phyloP scores from a whole-genome alignment of 2,888 invertebrate genomes.

The Pseudococcus jackbeardsleyi region DNA sequence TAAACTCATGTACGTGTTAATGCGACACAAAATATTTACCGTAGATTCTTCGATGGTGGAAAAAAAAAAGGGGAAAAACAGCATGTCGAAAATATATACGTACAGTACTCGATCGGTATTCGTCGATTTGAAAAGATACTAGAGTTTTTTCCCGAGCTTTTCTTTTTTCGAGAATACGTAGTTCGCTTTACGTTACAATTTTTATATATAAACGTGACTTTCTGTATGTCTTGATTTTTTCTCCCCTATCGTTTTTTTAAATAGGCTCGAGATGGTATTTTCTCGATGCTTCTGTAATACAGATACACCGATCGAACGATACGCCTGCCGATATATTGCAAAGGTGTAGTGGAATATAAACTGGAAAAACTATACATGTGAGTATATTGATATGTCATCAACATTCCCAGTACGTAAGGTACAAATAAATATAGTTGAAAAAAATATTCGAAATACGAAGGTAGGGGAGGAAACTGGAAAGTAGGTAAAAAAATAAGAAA shows the following conservation, averaged over 20 bases:
- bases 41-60: background rate
- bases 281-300: background rate
- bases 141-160: background rate
- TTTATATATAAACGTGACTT: conserved; percentile 13
- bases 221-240: background rate
- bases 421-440: too few species aligned
- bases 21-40: conserved; percentile 42
- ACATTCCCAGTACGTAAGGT: too few species aligned
- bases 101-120: background rate
- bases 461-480: too few species aligned
- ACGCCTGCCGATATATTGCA: background rate
- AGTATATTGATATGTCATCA: too few species aligned
- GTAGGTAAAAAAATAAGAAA: too few species aligned
- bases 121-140: conserved; percentile 44
- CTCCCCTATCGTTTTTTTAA: background rate
- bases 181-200: background rate
- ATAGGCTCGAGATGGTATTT: background rate
- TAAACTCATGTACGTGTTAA: conserved; percentile 42
- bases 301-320: background rate
- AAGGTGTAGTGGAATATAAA: background rate
- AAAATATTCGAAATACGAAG: too few species aligned
- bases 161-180: background rate
- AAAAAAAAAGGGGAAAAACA: background rate
- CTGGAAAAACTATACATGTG: too few species aligned
- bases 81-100: background rate